Evolutionary conservation across 1,140 invertebrate genomes (phyloP), one percentile per base, ranked within the genome.

Genomic region (Cotesia typhae): DNA sequence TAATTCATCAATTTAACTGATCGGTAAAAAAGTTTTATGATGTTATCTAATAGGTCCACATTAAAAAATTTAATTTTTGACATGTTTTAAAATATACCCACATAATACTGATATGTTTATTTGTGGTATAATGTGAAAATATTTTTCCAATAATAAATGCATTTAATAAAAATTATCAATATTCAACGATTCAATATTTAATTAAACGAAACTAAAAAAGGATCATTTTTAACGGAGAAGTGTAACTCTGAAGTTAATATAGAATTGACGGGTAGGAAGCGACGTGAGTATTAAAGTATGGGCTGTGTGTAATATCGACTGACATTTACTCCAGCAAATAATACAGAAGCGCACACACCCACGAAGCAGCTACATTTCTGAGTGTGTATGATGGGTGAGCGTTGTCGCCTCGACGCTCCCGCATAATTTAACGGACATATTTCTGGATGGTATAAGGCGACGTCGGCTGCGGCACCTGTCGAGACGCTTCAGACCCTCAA

Each of bases 361-460:
- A 28, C 28, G 28, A 28, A 28, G 28, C 28, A 28, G 28, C 28
- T 28, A 28, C 28, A 28, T 28, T 2, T 52, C 9, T 36, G 28
- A 64, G 59, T 67, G 57, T 47, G 70, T 41, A 59, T 47, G 53
- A 67, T 61, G 52, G 53, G 28, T 72, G 14, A 53, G 51, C 53
- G 52, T 5, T 47, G 70, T 57, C 64, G 70, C 60, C 64, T 64
- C 70, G 70, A 35, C 36, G 64, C 17, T 64, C 63, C 41, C 64
- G 70, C 70, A 72, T 72, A 72, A 72, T 72, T 72, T 72, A 72
- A 66, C 70, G 70, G 70, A 72, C 63, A 72, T 72, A 72, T 72
- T 66, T 72, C 70, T 12, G 51, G 70, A 37, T 14, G 12, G 41
- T 47, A 47, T 47, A 47, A 47, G 5, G 41, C 7, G 41, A 47